phyloP scores from a whole-genome alignment of 2,888 invertebrate genomes.

The Drosophila subquinaria region DNA sequence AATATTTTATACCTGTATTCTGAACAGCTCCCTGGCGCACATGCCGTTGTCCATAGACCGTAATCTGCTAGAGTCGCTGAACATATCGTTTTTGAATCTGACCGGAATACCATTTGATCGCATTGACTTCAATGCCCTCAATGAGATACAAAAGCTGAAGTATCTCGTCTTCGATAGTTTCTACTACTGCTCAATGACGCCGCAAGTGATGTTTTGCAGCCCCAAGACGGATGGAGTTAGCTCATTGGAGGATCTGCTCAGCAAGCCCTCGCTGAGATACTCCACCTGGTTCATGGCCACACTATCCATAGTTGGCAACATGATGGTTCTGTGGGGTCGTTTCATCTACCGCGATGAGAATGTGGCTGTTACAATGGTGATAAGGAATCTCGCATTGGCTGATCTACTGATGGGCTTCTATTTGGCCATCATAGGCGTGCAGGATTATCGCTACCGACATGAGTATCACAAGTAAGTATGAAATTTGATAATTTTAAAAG shows the following conservation, averaged over 20 bases:
- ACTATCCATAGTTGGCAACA: slow-evolving; percentile 88
- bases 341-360: slow-evolving; percentile 88
- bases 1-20: not conserved
- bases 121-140: slow-evolving; percentile 86
- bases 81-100: slow-evolving; percentile 86
- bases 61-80: slow-evolving; percentile 74
- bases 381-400: slow-evolving; percentile 89
- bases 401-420: slow-evolving; percentile 90
- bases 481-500: not conserved
- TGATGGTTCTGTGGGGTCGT: slow-evolving; percentile 88
- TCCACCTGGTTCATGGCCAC: slow-evolving; percentile 89
- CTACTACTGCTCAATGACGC: slow-evolving; percentile 88
- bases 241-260: slow-evolving; percentile 87
- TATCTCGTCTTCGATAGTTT: slow-evolving; percentile 88
- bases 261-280: slow-evolving; percentile 87
- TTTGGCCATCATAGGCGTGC: slow-evolving; percentile 88
- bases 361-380: slow-evolving; percentile 88
- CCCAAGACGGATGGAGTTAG: slow-evolving; percentile 89
- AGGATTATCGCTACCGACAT: slow-evolving; percentile 87
- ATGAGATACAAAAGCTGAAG: slow-evolving; percentile 85
- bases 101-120: slow-evolving; percentile 86
- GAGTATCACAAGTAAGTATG: slow-evolving; percentile 86
- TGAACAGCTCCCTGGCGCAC: slow-evolving; percentile 84
- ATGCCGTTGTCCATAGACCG: slow-evolving; percentile 82
- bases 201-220: slow-evolving; percentile 87